Percentiles rank a stretch among this genome's conserved stretches.
phyloP scores from a whole-genome alignment of 2,797 vertebrate genomes.

The Manis crassicaudata region DNA sequence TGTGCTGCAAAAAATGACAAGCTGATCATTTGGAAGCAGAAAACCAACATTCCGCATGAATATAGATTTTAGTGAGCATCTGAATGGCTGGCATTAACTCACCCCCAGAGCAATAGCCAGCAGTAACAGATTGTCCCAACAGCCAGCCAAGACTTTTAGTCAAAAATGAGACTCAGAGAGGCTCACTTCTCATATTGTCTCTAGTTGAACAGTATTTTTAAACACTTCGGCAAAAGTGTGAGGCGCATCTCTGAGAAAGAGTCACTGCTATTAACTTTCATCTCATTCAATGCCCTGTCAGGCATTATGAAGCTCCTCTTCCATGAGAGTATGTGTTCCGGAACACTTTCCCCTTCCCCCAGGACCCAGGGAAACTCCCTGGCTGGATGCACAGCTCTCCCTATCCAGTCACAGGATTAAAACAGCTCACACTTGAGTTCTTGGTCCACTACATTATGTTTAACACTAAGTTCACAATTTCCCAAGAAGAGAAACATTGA shows the following conservation, averaged over 20 bases:
- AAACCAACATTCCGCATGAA: background rate
- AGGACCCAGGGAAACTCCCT: background rate
- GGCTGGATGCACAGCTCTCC: background rate
- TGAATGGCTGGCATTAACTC: slow-evolving; percentile 48
- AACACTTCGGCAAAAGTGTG: slow-evolving; percentile 56
- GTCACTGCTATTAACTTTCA: slow-evolving; percentile 43
- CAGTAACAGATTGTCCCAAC: slow-evolving; percentile 70
- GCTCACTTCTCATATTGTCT: slow-evolving; percentile 45
- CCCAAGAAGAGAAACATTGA: background rate
- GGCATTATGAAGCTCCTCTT: background rate
- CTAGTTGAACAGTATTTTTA: slow-evolving; percentile 57
- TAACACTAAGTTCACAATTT: background rate
- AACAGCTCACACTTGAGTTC: background rate
- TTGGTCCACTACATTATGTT: background rate
- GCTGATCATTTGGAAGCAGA: slow-evolving; percentile 37
- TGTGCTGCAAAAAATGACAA: slow-evolving; percentile 59
- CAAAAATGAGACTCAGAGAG: slow-evolving; percentile 68
- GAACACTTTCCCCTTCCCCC: background rate
- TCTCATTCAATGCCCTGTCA: background rate
- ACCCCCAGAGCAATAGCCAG: slow-evolving; percentile 54
- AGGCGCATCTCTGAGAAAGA: slow-evolving; percentile 7
- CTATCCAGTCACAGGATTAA: background rate
- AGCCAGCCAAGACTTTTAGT: slow-evolving; percentile 60
- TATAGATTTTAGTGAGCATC: background rate
- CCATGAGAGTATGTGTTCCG: background rate